Evolutionary conservation across 2,797 vertebrate genomes (phyloP).

Genomic region (Heliangelus exortis): DNA sequence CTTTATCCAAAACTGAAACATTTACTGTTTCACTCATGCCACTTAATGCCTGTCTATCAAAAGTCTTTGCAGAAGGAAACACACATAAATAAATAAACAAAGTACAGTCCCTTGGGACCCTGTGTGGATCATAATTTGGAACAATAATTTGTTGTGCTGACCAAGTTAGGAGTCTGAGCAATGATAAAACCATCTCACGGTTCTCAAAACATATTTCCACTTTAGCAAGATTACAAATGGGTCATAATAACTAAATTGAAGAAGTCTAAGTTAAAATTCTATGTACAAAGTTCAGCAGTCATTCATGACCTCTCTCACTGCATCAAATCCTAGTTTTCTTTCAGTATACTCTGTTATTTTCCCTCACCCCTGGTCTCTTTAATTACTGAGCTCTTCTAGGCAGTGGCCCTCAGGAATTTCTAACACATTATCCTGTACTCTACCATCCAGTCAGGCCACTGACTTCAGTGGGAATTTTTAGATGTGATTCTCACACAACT

Average conservation of each 20-base stretch:
- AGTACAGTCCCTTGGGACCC: not conserved
- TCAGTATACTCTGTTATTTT: not conserved
- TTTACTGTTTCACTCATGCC: not conserved
- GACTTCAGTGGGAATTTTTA: not conserved
- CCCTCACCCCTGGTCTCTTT: not conserved
- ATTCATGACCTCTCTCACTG: not conserved
- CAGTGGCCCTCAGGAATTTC: not conserved
- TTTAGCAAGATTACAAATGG: not conserved
- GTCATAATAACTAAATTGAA: not conserved
- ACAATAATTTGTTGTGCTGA: not conserved
- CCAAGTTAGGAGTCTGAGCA: not conserved
- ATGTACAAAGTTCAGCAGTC: not conserved
- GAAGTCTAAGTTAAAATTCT: not conserved
- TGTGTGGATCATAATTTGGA: not conserved
- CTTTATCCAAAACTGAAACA: not conserved
- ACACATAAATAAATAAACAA: not conserved
- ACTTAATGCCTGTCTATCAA: slow-evolving; percentile 5
- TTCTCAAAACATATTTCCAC: not conserved
- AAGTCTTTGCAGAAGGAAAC: slow-evolving; percentile 4
- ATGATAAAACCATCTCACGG: not conserved
- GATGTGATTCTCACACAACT: not conserved
- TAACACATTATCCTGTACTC: not conserved
- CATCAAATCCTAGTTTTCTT: not conserved
- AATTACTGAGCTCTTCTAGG: not conserved
- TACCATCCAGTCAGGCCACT: not conserved